Evolutionary conservation across 2,113 vertebrate species (phyloP).

Genomic region (Atlantisia rogersi): DNA sequence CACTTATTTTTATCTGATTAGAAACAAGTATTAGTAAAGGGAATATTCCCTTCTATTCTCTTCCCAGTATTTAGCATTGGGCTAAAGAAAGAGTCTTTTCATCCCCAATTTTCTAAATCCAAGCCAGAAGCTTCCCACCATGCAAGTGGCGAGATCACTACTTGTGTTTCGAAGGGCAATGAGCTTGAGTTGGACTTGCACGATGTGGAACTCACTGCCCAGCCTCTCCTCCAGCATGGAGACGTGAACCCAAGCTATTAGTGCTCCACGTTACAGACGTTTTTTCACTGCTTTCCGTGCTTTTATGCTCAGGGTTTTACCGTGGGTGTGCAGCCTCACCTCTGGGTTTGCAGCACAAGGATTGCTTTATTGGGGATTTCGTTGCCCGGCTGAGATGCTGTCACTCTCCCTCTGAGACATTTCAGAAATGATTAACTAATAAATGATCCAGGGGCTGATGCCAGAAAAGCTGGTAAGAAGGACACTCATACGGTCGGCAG

Average conservation of each 20-base stretch:
- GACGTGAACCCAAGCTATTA: background rate
- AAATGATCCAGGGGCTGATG: background rate
- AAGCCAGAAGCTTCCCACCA: background rate
- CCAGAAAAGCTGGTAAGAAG: background rate
- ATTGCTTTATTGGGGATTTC: background rate
- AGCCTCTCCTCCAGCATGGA: background rate
- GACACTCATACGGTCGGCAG: background rate
- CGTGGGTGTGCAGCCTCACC: accelerated
- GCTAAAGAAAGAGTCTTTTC: background rate
- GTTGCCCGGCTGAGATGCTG: background rate
- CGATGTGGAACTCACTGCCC: background rate
- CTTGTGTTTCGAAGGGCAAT: background rate
- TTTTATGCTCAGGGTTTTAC: background rate
- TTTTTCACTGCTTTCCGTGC: background rate
- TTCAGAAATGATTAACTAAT: background rate
- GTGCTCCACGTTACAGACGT: background rate
- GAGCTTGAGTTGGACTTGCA: background rate
- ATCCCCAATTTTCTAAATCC: background rate
- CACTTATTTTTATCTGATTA: constrained; percentile 66
- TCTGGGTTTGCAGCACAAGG: background rate
- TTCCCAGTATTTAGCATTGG: background rate
- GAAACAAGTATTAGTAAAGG: constrained; percentile 42
- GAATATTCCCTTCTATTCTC: constrained; percentile 18
- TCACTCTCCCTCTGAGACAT: background rate
- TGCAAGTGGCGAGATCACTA: background rate